These are phyloP conservation scores for Monochamus saltuarius DNA, from an alignment of 1,140 invertebrate species.

Conservation along the genomic window DNA sequence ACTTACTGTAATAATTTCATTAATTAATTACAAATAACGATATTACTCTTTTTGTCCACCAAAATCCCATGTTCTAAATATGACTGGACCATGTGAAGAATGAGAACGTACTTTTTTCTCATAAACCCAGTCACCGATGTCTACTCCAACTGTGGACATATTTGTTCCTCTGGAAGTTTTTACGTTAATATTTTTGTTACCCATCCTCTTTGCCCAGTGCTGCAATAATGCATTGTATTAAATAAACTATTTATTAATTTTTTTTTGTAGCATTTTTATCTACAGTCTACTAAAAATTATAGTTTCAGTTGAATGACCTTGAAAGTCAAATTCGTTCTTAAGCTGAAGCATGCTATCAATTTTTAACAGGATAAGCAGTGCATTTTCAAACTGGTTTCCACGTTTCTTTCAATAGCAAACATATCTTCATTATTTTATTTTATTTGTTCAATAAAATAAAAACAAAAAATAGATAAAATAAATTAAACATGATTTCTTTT, in stretches of 20 bases:
- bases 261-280: not conserved
- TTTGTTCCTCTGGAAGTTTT: constrained; percentile 76
- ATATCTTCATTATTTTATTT: too few relatives aligned
- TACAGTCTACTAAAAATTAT: too few relatives aligned
- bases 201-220: constrained; percentile 94
- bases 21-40: not conserved
- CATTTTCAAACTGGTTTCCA: too few relatives aligned
- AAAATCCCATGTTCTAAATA: constrained; percentile 99
- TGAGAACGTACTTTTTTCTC: constrained; percentile 71
- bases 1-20: not conserved
- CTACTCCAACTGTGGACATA: constrained; percentile 94
- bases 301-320: too few relatives aligned
- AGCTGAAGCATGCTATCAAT: too few relatives aligned
- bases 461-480: too few relatives aligned
- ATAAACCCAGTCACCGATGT: constrained; percentile 93
- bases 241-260: too few relatives aligned
- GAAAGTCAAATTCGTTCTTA: too few relatives aligned
- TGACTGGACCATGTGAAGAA: constrained; percentile 80
- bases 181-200: constrained; percentile 77
- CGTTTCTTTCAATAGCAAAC: too few relatives aligned
- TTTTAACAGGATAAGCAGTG: too few relatives aligned
- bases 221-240: constrained; percentile 48
- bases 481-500: too few relatives aligned
- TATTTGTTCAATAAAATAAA: too few relatives aligned
- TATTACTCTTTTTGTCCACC: constrained; percentile 89